phyloP scores from a whole-genome alignment of 2,888 invertebrate genomes.

The Drosophila testacea region DNA sequence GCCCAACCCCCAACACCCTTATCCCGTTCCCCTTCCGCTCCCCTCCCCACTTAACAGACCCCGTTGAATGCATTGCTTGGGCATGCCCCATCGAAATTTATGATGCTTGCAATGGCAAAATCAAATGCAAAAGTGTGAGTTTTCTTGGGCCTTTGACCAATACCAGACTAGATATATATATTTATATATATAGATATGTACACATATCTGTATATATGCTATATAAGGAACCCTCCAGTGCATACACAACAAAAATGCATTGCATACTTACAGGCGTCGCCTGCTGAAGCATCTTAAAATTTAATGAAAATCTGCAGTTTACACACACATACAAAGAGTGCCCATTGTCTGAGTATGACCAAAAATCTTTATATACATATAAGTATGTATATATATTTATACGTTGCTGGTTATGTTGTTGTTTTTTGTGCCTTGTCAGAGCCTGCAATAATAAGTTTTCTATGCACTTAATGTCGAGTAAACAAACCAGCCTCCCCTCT shows the following conservation, averaged over 20 bases:
- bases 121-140: conserved; percentile 64
- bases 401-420: conserved; percentile 51
- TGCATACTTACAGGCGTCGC: conserved; percentile 59
- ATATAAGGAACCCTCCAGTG: conserved; percentile 36
- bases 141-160: conserved; percentile 75
- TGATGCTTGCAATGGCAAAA: conserved; percentile 45
- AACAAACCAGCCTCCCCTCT: conserved; percentile 56
- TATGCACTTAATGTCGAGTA: conserved; percentile 80
- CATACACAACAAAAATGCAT: conserved; percentile 73
- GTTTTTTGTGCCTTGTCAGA: conserved; percentile 74
- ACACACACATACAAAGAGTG: conserved; percentile 25
- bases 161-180: conserved; percentile 44
- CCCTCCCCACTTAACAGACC: neutral
- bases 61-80: conserved; percentile 13
- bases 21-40: too few species aligned
- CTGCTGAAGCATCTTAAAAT: conserved; percentile 73
- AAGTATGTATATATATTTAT: conserved; percentile 32
- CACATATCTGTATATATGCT: conserved; percentile 16
- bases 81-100: conserved; percentile 49
- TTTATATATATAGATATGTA: conserved; percentile 3
- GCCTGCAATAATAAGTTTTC: conserved; percentile 79
- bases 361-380: conserved; percentile 54
- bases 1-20: neutral
- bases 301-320: conserved; percentile 77
- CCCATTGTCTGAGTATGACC: conserved; percentile 63